phyloP scores from a whole-genome alignment of 2,888 invertebrate genomes.

The Cataglyphis livida region DNA sequence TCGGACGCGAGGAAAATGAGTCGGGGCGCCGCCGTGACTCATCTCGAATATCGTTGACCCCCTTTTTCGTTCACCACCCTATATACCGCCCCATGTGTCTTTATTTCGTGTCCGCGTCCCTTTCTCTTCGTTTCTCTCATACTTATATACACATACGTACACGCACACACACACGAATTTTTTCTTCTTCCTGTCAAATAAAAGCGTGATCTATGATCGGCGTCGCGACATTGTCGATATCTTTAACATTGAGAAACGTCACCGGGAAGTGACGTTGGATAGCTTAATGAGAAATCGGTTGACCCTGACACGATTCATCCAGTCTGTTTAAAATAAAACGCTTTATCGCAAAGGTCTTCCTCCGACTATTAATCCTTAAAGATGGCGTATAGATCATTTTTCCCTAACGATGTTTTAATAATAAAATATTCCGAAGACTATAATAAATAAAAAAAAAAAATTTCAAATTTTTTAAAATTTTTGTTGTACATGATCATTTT shows the following conservation, averaged over 20 bases:
- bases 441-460: no score
- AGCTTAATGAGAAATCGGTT: conserved; percentile 12
- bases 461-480: no score
- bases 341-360: not conserved
- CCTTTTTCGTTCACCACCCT: conserved; percentile 55
- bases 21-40: conserved; percentile 54
- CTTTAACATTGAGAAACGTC: not conserved
- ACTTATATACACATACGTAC: not conserved
- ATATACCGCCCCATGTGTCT: not conserved
- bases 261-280: not conserved
- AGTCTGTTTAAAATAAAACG: not conserved
- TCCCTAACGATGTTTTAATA: no score
- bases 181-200: not conserved
- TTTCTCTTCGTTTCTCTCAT: not conserved
- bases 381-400: no score
- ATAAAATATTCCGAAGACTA: no score
- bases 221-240: not conserved
- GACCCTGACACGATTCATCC: not conserved
- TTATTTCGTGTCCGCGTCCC: not conserved
- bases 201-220: not conserved
- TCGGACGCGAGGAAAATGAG: conserved; percentile 44
- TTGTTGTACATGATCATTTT: no score
- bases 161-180: not conserved
- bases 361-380: not conserved
- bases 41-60: conserved; percentile 61